Percentiles rank a stretch among this genome's conserved stretches.
Evolutionary conservation across 2,113 vertebrate genomes (phyloP).

Genomic region (Sinocyclocheilus anophthalmus): DNA sequence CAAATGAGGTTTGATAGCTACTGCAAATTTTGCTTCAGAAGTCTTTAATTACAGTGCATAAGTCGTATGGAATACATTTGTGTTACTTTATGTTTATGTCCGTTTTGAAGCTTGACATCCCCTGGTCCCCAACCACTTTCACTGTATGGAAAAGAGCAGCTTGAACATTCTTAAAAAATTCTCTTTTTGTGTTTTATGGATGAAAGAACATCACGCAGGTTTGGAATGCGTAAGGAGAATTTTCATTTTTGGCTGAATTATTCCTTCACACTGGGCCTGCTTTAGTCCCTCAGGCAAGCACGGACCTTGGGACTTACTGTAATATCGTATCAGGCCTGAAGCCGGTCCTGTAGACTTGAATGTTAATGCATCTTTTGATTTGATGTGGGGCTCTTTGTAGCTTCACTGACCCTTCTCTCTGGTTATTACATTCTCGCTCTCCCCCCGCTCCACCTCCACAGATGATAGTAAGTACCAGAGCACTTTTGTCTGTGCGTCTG

Average conservation of each 20-base stretch:
- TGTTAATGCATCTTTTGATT: conserved; percentile 59
- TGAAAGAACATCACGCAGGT: not conserved
- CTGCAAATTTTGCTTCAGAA: not conserved
- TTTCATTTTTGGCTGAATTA: not conserved
- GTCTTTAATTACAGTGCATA: not conserved
- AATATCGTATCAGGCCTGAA: not conserved
- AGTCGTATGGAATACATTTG: not conserved
- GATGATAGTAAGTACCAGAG: conserved; percentile 99
- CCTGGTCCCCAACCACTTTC: not conserved
- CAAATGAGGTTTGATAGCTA: too few relatives aligned
- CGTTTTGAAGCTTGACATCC: not conserved
- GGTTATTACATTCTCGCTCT: conserved; percentile 80
- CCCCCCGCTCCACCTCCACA: conserved; percentile 77
- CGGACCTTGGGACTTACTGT: conserved; percentile 42
- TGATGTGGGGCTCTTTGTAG: conserved; percentile 82
- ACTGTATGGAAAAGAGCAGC: not conserved
- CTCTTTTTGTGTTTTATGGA: not conserved
- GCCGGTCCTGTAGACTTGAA: conserved; percentile 13
- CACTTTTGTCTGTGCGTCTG: conserved; percentile 88
- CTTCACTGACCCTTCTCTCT: conserved; percentile 83
- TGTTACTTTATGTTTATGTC: not conserved
- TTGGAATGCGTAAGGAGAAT: not conserved
- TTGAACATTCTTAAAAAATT: not conserved
- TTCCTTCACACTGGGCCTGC: not conserved
- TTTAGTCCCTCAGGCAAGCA: not conserved